These are phyloP conservation scores for Acomys russatus DNA, from an alignment of 2,797 vertebrate species.

Conservation along the genomic window DNA sequence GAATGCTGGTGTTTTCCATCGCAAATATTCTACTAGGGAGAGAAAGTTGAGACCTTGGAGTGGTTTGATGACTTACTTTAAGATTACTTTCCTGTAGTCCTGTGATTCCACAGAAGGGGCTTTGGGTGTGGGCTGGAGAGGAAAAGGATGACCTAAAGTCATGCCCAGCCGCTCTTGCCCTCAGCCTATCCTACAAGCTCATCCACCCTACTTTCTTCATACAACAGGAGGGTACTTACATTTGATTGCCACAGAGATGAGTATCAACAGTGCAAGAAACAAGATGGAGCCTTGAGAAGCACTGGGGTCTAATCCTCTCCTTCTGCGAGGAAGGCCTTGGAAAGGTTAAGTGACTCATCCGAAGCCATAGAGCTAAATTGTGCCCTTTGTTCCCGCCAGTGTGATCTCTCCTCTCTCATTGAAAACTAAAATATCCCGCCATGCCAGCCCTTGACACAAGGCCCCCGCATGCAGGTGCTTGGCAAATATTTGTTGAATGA, in stretches of 20 bases:
- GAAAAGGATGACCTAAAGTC: background rate
- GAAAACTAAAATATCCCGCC: conserved; percentile 45
- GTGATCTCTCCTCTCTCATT: conserved; percentile 11
- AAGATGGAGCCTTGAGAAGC: conserved; percentile 18
- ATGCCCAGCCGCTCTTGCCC: background rate
- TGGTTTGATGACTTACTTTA: conserved; percentile 5
- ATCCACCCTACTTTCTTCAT: background rate
- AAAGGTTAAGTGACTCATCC: conserved; percentile 74
- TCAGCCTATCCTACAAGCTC: background rate
- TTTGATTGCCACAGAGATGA: conserved; percentile 15
- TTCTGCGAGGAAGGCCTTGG: conserved; percentile 30
- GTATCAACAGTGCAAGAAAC: background rate
- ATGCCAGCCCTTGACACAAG: conserved; percentile 43
- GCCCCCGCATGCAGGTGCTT: conserved; percentile 33
- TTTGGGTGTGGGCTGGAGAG: background rate
- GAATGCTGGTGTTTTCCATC: conserved; percentile 7
- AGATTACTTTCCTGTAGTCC: background rate
- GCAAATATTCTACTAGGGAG: background rate
- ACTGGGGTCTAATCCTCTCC: conserved; percentile 29
- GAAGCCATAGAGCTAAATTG: conserved; percentile 63
- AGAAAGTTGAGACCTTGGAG: background rate
- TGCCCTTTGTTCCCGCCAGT: conserved; percentile 36
- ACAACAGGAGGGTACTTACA: background rate
- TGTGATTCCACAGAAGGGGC: background rate
- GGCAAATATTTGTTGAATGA: conserved; percentile 74